Evolutionary conservation across 2,888 invertebrate genomes (phyloP), one percentile per base, ranked within the genome.

Genomic region (Apodemia duryi): DNA sequence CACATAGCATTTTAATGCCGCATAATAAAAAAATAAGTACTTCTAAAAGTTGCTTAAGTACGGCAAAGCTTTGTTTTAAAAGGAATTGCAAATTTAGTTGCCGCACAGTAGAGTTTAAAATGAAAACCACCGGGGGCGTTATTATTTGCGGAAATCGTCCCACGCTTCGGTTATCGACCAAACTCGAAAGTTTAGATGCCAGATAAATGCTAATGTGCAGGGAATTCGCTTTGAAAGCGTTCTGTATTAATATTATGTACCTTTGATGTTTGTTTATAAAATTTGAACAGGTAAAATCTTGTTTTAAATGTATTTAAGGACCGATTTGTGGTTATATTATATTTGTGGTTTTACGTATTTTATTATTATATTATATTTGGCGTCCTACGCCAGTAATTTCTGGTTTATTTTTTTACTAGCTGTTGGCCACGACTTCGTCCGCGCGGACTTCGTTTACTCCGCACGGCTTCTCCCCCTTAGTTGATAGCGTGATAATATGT

Each of bases 161-260:
- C 57, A 57, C 57, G 57, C 57, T 57, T 57, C 57, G 32, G 57
- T 57, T 57, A 57, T 57, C 57, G 57, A 57, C 32, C 32, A 57
- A 57, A 32, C 57, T 57, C 32, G 57, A 57, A 57, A 57, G 57
- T 57, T 57, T 57, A 32, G 57, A 32, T 35, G 13, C 57, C 57
- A 57, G 57, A 57, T 57, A 57, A 57, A 57, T 57, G 57, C 57
- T 57, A 57, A 57, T 57, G 29, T 57, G 57, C 32, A 35, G 57
- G 35, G 57, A 54, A 54, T 32, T 35, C 13, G 57, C 32, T 10
- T 57, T 57, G 28, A 28, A 11, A 57, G 28, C 32, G 57, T 2
- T 57, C 28, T 57, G 29, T 38, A 57, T 57, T 32, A 13, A 57
- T 57, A 32, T 57, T 32, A 57, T 57, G 3, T 57, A 57, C 28